These are phyloP conservation scores for Tyto alba DNA, from an alignment of 2,113 vertebrate genomes.

Conservation along the genomic window DNA sequence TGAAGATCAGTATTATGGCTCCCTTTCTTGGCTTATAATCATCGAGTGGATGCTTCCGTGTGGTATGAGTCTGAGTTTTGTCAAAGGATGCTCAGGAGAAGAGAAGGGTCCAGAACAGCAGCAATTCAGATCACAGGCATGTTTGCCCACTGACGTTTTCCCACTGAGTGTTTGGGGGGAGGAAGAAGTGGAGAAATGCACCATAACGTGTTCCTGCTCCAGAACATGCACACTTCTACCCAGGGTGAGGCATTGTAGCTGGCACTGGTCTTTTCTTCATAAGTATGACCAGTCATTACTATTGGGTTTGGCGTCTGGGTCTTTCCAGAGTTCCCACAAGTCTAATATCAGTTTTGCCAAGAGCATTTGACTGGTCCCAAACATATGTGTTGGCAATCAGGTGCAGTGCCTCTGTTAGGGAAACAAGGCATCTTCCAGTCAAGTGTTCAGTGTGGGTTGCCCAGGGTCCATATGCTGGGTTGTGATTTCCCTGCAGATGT, in stretches of 20 bases:
- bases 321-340: background rate
- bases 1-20: background rate
- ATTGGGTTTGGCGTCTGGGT: background rate
- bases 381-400: fast-evolving
- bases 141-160: background rate
- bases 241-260: background rate
- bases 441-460: background rate
- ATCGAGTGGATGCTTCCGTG: background rate
- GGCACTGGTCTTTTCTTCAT: background rate
- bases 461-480: background rate
- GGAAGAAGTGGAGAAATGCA: background rate
- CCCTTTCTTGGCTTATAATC: background rate
- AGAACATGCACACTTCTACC: background rate
- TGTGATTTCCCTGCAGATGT: background rate
- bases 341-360: background rate
- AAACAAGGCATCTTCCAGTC: background rate
- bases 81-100: background rate
- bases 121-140: background rate
- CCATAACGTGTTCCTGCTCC: background rate
- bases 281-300: background rate
- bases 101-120: background rate
- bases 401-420: background rate
- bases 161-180: background rate
- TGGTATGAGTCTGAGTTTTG: background rate
- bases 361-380: fast-evolving